phyloP scores from a whole-genome alignment of 1,140 invertebrate species.

The Bursaphelenchus mucronatus region DNA sequence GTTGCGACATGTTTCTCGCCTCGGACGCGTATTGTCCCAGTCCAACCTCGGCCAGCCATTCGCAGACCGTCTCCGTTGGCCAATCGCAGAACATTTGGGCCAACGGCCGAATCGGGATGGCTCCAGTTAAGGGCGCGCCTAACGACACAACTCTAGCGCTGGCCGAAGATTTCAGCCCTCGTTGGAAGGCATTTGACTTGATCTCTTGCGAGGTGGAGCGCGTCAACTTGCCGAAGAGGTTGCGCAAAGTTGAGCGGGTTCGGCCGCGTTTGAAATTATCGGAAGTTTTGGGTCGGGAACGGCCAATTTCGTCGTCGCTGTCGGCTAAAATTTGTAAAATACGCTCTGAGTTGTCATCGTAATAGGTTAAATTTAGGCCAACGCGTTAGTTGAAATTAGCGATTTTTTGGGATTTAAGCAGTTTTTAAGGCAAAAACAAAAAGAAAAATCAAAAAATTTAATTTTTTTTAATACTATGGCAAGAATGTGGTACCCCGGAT shows the following conservation, averaged over 20 bases:
- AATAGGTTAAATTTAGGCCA: too few relatives aligned
- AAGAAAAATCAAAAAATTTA: too few relatives aligned
- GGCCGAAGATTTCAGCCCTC: constrained; percentile 70
- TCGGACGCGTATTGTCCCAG: constrained; percentile 77
- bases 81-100: constrained; percentile 68
- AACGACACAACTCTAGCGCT: constrained; percentile 70
- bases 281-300: constrained; percentile 27
- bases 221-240: constrained; percentile 65
- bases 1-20: constrained; percentile 74
- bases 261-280: constrained; percentile 53
- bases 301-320: constrained; percentile 56
- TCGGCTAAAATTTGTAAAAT: constrained; percentile 37
- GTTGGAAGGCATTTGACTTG: constrained; percentile 66
- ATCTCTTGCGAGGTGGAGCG: constrained; percentile 71
- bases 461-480: too few relatives aligned
- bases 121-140: constrained; percentile 27
- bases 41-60: constrained; percentile 81
- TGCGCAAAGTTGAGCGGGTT: constrained; percentile 50
- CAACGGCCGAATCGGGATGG: constrained; percentile 46
- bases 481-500: too few relatives aligned
- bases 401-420: too few relatives aligned
- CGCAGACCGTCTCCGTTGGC: constrained; percentile 76
- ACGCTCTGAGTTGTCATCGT: too few relatives aligned
- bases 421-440: too few relatives aligned
- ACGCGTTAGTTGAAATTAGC: too few relatives aligned